phyloP scores from a whole-genome alignment of 2,113 vertebrate species.

The Notarius lentiginosus region DNA sequence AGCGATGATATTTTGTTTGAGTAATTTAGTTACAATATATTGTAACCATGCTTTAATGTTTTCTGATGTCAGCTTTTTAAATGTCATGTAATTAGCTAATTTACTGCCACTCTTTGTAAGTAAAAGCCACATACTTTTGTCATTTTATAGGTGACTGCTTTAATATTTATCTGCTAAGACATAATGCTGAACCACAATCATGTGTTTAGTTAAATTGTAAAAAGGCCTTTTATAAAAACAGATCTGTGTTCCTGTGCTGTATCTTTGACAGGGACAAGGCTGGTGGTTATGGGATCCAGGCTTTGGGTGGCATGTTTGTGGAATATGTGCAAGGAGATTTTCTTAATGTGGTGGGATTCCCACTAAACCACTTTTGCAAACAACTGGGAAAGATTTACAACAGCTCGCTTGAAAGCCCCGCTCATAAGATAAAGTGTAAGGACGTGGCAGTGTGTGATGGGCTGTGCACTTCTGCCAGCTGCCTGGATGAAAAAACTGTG shows the following conservation, averaged over 20 bases:
- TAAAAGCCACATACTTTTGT: background rate
- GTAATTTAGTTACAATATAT: background rate
- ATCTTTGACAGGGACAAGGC: slow-evolving; percentile 87
- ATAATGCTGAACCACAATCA: background rate
- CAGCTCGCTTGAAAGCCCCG: slow-evolving; percentile 40
- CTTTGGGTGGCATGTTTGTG: slow-evolving; percentile 92
- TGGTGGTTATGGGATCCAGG: slow-evolving; percentile 95
- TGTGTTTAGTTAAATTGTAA: background rate
- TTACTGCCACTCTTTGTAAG: background rate
- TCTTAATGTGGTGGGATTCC: slow-evolving; percentile 92
- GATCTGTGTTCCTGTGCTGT: background rate
- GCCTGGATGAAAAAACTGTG: slow-evolving; percentile 39
- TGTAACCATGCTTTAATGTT: background rate
- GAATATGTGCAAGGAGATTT: slow-evolving; percentile 88
- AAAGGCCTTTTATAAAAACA: background rate
- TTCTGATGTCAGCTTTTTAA: background rate
- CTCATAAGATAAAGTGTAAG: slow-evolving; percentile 50
- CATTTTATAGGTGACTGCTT: background rate
- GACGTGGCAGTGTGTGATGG: slow-evolving; percentile 24
- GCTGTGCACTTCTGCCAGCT: slow-evolving; percentile 46
- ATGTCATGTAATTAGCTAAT: background rate
- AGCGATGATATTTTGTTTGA: background rate
- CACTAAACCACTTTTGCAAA: slow-evolving; percentile 94
- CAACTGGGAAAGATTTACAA: slow-evolving; percentile 76
- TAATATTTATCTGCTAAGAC: background rate